Conservation (phyloP, 2,888 invertebrate genomes). For the Oeneis ivallda region DNA sequence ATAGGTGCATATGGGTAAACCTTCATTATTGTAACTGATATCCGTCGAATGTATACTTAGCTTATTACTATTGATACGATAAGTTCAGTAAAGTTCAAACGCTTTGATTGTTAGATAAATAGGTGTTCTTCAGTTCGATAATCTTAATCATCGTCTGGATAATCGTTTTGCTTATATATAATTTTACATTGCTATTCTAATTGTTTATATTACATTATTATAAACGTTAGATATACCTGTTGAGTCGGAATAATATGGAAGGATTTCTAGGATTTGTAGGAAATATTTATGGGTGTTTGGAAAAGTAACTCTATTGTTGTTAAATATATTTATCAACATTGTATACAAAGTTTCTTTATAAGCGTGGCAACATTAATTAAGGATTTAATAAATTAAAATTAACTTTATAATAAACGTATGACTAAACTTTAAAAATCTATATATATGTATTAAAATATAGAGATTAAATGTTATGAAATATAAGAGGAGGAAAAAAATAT, state of each 20-base stretch:
- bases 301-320: constrained; percentile 70
- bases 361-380: constrained; percentile 59
- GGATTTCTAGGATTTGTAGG: constrained; percentile 44
- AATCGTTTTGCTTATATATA: constrained; percentile 54
- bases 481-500: constrained; percentile 16
- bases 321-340: constrained; percentile 68
- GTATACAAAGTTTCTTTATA: constrained; percentile 57
- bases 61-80: constrained; percentile 32
- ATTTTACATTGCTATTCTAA: constrained; percentile 56
- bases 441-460: constrained; percentile 23
- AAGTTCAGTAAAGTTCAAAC: constrained; percentile 56
- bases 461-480: constrained; percentile 21
- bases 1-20: constrained; percentile 65
- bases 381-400: constrained; percentile 27
- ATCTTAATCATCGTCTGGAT: constrained; percentile 58
- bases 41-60: constrained; percentile 33
- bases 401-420: constrained; percentile 25
- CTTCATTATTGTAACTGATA: constrained; percentile 30
- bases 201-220: constrained; percentile 36
- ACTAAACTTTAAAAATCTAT: constrained; percentile 28
- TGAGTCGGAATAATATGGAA: constrained; percentile 55
- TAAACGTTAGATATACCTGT: constrained; percentile 46
- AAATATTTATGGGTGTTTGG: constrained; percentile 60
- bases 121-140: constrained; percentile 69
- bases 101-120: constrained; percentile 66